Evolutionary conservation across 2,888 invertebrate genomes (phyloP).

Genomic region (Smittia sp.): DNA sequence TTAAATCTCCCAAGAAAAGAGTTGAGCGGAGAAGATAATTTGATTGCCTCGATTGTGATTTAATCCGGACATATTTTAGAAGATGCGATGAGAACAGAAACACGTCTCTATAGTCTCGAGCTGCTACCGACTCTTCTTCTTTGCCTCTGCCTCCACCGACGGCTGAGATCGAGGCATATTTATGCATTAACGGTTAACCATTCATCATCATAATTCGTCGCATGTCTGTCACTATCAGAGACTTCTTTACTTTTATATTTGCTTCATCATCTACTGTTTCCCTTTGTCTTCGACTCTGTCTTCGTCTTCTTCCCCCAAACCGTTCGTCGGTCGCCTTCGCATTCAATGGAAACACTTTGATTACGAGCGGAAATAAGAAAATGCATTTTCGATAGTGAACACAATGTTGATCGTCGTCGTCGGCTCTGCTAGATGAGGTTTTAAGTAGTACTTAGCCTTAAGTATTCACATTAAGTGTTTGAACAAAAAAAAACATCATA

Average conservation of each 20-base stretch:
- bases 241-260: constrained; percentile 10
- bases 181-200: constrained; percentile 39
- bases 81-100: constrained; percentile 21
- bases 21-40: constrained; percentile 11
- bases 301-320: background rate
- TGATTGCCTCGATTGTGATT: constrained; percentile 28
- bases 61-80: constrained; percentile 40
- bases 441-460: constrained; percentile 34
- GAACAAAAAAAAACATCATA: constrained; percentile 19
- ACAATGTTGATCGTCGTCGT: constrained; percentile 11
- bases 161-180: background rate
- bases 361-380: constrained; percentile 26
- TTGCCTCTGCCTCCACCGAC: background rate
- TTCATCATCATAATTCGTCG: constrained; percentile 40
- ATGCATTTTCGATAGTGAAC: constrained; percentile 37
- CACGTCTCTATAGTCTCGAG: constrained; percentile 16
- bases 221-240: constrained; percentile 38
- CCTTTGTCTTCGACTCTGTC: background rate
- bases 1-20: constrained; percentile 10
- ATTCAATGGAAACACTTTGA: constrained; percentile 18
- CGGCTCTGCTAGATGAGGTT: constrained; percentile 25
- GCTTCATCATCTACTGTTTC: constrained; percentile 17
- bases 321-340: background rate
- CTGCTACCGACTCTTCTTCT: background rate
- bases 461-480: constrained; percentile 33